Evolutionary conservation across 2,113 vertebrate genomes (phyloP).

Genomic region (Columba janthina): DNA sequence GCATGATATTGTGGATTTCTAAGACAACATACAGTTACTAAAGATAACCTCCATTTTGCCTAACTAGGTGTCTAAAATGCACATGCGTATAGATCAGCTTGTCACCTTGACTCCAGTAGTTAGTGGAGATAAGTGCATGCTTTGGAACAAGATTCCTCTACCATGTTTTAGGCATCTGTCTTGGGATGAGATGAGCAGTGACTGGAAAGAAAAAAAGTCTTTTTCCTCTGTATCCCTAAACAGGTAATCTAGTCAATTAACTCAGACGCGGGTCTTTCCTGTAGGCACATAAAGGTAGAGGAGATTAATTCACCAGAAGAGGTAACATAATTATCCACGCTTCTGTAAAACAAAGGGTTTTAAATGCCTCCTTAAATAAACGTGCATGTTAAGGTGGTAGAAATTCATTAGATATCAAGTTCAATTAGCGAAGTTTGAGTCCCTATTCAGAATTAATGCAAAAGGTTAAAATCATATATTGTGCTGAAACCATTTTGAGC

Average conservation of each 20-base stretch:
- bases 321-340: not conserved
- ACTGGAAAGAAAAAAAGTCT: not conserved
- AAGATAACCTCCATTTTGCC: not conserved
- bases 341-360: not conserved
- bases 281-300: not conserved
- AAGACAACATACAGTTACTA: not conserved
- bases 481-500: too few relatives aligned
- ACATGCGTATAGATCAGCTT: not conserved
- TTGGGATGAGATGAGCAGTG: not conserved
- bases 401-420: not conserved
- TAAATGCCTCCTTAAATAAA: not conserved
- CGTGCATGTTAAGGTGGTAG: not conserved
- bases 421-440: not conserved
- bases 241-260: not conserved
- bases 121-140: not conserved
- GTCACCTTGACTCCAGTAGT: not conserved
- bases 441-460: not conserved
- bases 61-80: not conserved
- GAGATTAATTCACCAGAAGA: not conserved
- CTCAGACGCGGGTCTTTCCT: fast-evolving
- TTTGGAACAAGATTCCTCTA: not conserved
- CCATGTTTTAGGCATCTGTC: not conserved
- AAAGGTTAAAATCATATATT: not conserved
- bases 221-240: not conserved
- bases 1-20: not conserved